Evolutionary conservation across 1,140 invertebrate species (phyloP).

Genomic region (Hesperophylax magnus): DNA sequence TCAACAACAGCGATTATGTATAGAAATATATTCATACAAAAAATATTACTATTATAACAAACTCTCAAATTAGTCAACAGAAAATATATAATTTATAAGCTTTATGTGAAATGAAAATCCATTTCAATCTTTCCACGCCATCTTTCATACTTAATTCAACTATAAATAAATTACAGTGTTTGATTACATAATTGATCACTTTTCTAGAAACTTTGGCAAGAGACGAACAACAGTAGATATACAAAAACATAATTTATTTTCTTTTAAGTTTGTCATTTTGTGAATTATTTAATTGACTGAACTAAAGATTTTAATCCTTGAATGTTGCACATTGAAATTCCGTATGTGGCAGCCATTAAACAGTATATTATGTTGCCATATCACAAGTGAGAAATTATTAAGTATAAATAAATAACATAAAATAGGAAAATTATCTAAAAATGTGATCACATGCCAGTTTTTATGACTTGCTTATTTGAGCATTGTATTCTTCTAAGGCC

Average conservation of each 20-base stretch:
- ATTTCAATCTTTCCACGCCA: too few species aligned
- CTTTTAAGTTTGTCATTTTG: too few species aligned
- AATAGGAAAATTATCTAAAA: constrained; percentile 28
- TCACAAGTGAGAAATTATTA: constrained; percentile 35
- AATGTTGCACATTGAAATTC: constrained; percentile 19
- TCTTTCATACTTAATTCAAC: too few species aligned
- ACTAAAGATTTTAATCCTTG: too few species aligned
- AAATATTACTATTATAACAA: background rate
- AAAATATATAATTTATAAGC: background rate
- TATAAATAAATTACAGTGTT: too few species aligned
- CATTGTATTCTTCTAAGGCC: constrained; percentile 46
- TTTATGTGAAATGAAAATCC: too few species aligned
- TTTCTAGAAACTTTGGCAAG: too few species aligned
- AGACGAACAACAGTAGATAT: too few species aligned
- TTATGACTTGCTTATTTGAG: constrained; percentile 42
- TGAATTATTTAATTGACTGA: too few species aligned
- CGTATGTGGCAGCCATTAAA: constrained; percentile 22
- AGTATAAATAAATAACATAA: constrained; percentile 18
- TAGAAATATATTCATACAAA: too few species aligned
- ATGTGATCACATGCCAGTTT: constrained; percentile 54
- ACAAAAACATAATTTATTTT: too few species aligned
- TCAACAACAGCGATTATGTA: constrained; percentile 12
- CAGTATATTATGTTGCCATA: constrained; percentile 30
- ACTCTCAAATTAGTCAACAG: constrained; percentile 9
- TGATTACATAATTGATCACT: too few species aligned